Evolutionary conservation across 2,113 vertebrate species (phyloP), one percentile per base, ranked within the genome.

Genomic region (Oryzias woworae): DNA sequence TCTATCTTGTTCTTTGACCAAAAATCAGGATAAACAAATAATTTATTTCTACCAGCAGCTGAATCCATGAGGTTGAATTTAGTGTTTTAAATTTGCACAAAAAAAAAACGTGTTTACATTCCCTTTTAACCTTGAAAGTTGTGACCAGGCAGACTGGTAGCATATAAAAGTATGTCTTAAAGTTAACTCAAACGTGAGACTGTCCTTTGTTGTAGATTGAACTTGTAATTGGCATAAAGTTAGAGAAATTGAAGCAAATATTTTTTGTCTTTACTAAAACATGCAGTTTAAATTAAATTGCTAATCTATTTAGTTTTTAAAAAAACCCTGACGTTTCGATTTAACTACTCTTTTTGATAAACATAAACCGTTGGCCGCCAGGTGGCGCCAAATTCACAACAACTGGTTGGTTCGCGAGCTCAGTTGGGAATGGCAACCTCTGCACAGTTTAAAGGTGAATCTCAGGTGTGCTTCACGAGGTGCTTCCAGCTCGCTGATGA

Each of bases 31-130:
- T 28, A 28, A 28, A 28, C 4, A 28, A 28, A 49, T 14, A 43
- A 48, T 28, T 42, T 13, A 47, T 31, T 36, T 46, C 22, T 42
- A 70, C 75, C 53, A 73, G 71, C 69, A 66, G 24, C 64, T 58
- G 24, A 62, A 76, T 83, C 83, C 45, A 81, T 73, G 46, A 65
- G 58, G 78, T 73, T 20, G 75, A 87, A 79, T 81, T 77, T 26
- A 44, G 23, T 45, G 66, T 89, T 26, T 26, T 26, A 5, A 26
- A 5, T 26, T 26, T 26, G 26, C 7, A 5, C 3, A 28, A 28
- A 28, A 4, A 26, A 26, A 26, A 26, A 26, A 26, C 20, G n/a
- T 20, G 26, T 28, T 36, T 36, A 8, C 31, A 36, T 36, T 36
- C 36, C 36, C 36, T 2, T 36, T 12, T 36, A 2, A 36, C 10